A percentile compares a stretch with the other conserved stretches of the same genome.
Evolutionary conservation across 2,797 vertebrate species (phyloP).

Genomic region (Chelon auratus): DNA sequence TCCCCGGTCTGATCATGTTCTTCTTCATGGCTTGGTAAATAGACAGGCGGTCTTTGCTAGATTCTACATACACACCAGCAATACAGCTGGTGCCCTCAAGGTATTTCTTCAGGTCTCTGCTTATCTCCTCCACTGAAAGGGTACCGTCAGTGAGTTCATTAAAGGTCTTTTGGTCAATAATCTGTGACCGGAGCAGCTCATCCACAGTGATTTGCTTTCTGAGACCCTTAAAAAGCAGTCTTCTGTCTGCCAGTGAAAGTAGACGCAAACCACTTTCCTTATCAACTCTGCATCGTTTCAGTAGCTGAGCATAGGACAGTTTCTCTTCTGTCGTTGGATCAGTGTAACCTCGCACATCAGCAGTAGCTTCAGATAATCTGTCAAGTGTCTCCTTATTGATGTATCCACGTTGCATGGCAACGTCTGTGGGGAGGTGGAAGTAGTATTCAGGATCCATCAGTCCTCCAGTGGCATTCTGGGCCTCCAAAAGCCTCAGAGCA

Average conservation of each 20-base stretch:
- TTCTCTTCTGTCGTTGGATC: slow-evolving; percentile 93
- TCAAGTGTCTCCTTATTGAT: slow-evolving; percentile 92
- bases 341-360: slow-evolving; percentile 85
- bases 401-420: slow-evolving; percentile 92
- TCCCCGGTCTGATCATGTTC: slow-evolving; percentile 97
- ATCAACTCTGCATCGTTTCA: slow-evolving; percentile 88
- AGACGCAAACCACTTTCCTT: slow-evolving; percentile 87
- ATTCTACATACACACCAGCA: slow-evolving; percentile 93
- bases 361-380: slow-evolving; percentile 86
- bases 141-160: slow-evolving; percentile 89
- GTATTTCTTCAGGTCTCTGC: slow-evolving; percentile 90
- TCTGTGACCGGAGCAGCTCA: slow-evolving; percentile 91
- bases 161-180: slow-evolving; percentile 91
- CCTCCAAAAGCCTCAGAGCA: slow-evolving; percentile 93
- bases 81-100: slow-evolving; percentile 97
- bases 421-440: slow-evolving; percentile 93
- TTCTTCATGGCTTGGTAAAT: slow-evolving; percentile 99
- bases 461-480: slow-evolving; percentile 94
- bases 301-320: slow-evolving; percentile 90
- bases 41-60: slow-evolving; percentile 92
- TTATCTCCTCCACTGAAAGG: slow-evolving; percentile 92
- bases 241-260: slow-evolving; percentile 88
- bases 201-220: slow-evolving; percentile 94
- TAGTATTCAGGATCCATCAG: slow-evolving; percentile 92
- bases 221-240: slow-evolving; percentile 93